Conservation (phyloP, 2,888 invertebrate species). For the Subacronicta megacephala region DNA sequence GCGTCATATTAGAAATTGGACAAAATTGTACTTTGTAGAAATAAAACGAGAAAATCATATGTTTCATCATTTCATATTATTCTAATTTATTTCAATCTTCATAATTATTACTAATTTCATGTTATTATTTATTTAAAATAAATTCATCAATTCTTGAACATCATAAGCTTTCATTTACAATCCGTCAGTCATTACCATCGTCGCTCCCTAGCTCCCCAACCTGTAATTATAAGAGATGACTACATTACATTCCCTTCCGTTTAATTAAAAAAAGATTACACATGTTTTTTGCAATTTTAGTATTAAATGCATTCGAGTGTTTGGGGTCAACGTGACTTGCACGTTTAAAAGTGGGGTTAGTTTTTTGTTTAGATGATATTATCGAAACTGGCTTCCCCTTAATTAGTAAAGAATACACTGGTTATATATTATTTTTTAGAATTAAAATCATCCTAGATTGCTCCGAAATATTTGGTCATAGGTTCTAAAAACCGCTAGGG, state of each 20-base stretch:
- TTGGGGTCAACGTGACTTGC: slow-evolving; percentile 54
- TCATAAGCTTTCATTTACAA: slow-evolving; percentile 36
- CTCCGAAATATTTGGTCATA: background rate
- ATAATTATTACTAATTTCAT: background rate
- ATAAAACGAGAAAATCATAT: too few relatives aligned
- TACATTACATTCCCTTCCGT: slow-evolving; percentile 66
- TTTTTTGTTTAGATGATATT: slow-evolving; percentile 44
- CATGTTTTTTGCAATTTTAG: slow-evolving; percentile 61
- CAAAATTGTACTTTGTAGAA: too few relatives aligned
- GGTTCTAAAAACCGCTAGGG: too few relatives aligned
- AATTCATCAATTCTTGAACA: slow-evolving; percentile 24
- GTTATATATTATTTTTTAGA: slow-evolving; percentile 7
- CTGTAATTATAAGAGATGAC: slow-evolving; percentile 67
- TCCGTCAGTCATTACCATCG: slow-evolving; percentile 34
- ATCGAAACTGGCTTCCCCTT: slow-evolving; percentile 29
- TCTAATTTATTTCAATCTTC: background rate
- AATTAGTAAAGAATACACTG: slow-evolving; percentile 30
- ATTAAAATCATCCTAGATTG: background rate
- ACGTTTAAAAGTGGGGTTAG: slow-evolving; percentile 42
- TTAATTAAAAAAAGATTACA: slow-evolving; percentile 74
- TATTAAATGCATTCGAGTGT: slow-evolving; percentile 39
- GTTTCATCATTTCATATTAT: too few relatives aligned
- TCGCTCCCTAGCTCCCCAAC: slow-evolving; percentile 18
- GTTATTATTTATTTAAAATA: slow-evolving; percentile 6
- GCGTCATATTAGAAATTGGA: too few relatives aligned